Base-by-base conservation (phyloP, 2,113 vertebrate species). In the Pangasianodon hypophthalmus region DNA sequence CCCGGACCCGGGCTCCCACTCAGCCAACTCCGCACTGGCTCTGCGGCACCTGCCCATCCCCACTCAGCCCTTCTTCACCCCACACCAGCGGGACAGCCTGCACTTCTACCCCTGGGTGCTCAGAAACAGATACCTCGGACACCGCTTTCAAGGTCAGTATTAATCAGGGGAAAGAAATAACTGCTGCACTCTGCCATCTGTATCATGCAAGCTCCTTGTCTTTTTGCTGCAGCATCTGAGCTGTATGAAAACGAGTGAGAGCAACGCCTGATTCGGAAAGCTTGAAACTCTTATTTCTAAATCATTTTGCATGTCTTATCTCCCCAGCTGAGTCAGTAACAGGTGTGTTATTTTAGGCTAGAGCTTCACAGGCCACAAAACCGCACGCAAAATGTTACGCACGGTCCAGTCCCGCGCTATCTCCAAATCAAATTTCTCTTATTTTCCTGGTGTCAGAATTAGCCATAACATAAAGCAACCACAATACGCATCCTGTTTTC, bases 51-150 rank as follows among this genome's bases (percentile, higher is more conserved):
- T 96, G 83, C 96, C 96, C 88, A 92, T 96, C 67, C 95, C 95
- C 46, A 88, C 94, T 9, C 96, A 96, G 93, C 94, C 95, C 85
- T 95, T 96, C 94, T 96, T 96, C 95, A 93, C 92, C 62, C 94
- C 94, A 87, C 95, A 95, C 85, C 95, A 96, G 91, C 95, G 96
- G 60, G 96, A 96, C 32, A 91, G 95, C 75, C 94, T 96, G 85
- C 95, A 95, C 94, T 96, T 96, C 93, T 96, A 96, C 93, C 96
- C 96, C 0, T 97, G 96, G 96, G 94, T 96, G n/a, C 94, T 96
- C 50, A 92, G 95, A 90, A 96, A 95, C 94, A 92, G 96, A 18
- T 96, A 96, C 93, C 95, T 96, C 88, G 95, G 95, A 52, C 95
- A 95, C 93, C 92, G 96, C 52, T 96, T 95, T 92, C 92, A 94